Base-by-base conservation (phyloP, 2,797 vertebrate species). In the Falco peregrinus region DNA sequence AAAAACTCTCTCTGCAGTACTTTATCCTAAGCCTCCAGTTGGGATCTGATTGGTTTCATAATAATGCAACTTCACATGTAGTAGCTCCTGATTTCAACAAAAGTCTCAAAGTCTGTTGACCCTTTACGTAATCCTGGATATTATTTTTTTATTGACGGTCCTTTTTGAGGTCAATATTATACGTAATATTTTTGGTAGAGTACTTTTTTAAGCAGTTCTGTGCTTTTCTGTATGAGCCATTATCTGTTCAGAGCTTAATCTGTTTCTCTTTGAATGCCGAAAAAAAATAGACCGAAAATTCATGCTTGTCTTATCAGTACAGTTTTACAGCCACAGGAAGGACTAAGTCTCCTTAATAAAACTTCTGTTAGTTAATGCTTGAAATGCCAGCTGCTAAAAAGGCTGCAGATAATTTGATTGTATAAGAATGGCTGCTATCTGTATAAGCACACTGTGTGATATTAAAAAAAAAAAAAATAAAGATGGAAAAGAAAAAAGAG, bases 201-300 rank as follows among this genome's bases (percentile, higher is more conserved):
- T 56, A 35, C 5, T 60, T 76, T 45, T 87, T 78, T 47, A 19
- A 76, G 22, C 6, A 5, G 2, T 41, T 80, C 12, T 39, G 1
- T 73, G 28, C 53, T 87, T 87, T 89, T 89, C 29, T 13, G 1
- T 11, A n/a, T 41, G 29, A 83, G 11, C 20, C 1, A 1, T 90
- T 93, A 47, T 84, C 64, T 67, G 5, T 60, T 89, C 68, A 67
- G 25, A 54, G 35, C 25, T 92, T 85, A 85, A 91, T 89, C 33
- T 89, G 2, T 35, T 96, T 87, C n/a, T 77, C 7, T 74, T 80
- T 39, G 24, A 91, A 60, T 13, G 10, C 4, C 6, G 20, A 48
- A 33, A 13, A n/a, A 39, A 54, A 41, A 10, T 6, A 12, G 5
- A 16, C 35, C 33, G 7, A 78, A 81, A 90, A 82, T 39, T 77